These are phyloP conservation scores for Polietes domitor DNA, from an alignment of 2,888 invertebrate genomes.

Conservation along the genomic window DNA sequence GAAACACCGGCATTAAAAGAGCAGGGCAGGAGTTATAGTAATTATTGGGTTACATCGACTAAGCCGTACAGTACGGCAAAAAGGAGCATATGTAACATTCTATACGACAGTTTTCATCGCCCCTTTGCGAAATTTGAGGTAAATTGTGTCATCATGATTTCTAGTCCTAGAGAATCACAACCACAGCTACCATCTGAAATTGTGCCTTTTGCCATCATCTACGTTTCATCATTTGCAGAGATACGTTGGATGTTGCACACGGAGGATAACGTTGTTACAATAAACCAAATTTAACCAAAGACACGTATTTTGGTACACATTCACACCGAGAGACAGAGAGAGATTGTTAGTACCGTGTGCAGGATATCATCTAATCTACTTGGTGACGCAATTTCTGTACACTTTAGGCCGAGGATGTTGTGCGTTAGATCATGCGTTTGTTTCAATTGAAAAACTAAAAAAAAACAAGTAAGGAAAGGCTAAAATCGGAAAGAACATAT, in stretches of 20 bases:
- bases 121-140: background rate
- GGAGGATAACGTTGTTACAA: slow-evolving; percentile 2
- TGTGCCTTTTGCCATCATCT: background rate
- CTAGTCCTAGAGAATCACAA: background rate
- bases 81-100: background rate
- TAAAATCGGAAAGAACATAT: too few species aligned
- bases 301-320: slow-evolving; percentile 10
- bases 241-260: background rate
- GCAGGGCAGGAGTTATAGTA: background rate
- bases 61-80: background rate
- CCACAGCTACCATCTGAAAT: background rate
- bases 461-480: too few species aligned
- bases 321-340: slow-evolving; percentile 16
- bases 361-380: slow-evolving; percentile 60
- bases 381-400: slow-evolving; percentile 17
- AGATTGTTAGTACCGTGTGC: slow-evolving; percentile 41
- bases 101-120: background rate
- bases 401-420: background rate
- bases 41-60: background rate
- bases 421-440: too few species aligned
- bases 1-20: too few species aligned
- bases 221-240: background rate
- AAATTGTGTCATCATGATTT: background rate
- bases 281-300: slow-evolving; percentile 6
- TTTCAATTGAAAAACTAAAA: too few species aligned